These are phyloP conservation scores for Melieria omissa DNA, from an alignment of 2,888 invertebrate species.

Conservation along the genomic window DNA sequence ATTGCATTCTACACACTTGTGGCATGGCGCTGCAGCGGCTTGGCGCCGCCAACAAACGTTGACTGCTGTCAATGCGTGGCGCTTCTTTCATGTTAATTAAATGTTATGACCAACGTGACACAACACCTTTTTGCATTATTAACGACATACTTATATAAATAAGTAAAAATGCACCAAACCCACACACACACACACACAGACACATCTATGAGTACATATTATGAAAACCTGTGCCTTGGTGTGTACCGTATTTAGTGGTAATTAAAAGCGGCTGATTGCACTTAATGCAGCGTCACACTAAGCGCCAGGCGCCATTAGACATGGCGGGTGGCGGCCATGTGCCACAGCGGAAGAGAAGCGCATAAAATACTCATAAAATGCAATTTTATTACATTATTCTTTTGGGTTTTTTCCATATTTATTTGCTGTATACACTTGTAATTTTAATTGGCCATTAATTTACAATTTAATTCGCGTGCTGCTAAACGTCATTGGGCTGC, in stretches of 20 bases:
- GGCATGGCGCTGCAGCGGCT: no score
- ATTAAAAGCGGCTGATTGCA: conserved; percentile 11
- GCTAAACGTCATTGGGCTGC: conserved; percentile 1
- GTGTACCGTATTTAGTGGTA: conserved; percentile 18
- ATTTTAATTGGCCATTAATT: conserved; percentile 26
- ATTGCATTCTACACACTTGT: no score
- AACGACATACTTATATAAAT: not conserved
- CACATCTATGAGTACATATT: not conserved
- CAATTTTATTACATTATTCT: conserved; percentile 27
- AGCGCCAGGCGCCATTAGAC: conserved; percentile 20
- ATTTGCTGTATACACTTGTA: conserved; percentile 9
- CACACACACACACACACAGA: not conserved
- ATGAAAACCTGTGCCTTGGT: not conserved
- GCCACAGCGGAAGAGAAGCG: not conserved
- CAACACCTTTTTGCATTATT: not conserved
- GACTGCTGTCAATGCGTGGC: not conserved
- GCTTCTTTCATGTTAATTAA: conserved; percentile 22
- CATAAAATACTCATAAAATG: conserved; percentile 26
- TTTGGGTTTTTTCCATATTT: not conserved
- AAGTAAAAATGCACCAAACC: not conserved
- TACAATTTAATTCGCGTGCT: conserved; percentile 25
- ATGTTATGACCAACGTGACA: conserved; percentile 16
- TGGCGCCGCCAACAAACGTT: no score
- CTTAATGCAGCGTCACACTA: not conserved
- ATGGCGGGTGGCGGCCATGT: no score